Conservation (phyloP, 2,797 vertebrate species). For the Hoplostethus atlanticus region DNA sequence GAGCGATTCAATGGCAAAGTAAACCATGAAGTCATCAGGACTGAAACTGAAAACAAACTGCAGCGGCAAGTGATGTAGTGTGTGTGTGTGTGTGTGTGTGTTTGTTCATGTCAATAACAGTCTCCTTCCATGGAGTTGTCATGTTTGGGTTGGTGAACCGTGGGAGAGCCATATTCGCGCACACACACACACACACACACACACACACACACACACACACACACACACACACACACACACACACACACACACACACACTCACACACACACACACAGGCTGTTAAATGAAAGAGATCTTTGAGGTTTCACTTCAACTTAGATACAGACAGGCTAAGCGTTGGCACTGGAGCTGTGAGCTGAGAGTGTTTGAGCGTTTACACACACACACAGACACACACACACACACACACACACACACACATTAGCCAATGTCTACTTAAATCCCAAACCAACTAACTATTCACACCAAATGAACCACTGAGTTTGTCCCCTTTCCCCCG, state of each 20-base stretch:
- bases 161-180: slow-evolving; percentile 20
- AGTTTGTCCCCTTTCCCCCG: slow-evolving; percentile 53
- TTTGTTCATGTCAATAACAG: slow-evolving; percentile 1
- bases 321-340: slow-evolving; percentile 64
- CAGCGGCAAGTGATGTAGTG: not conserved
- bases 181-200: not conserved
- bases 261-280: not conserved
- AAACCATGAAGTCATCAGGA: slow-evolving; percentile 52
- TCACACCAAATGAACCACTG: slow-evolving; percentile 64
- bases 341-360: slow-evolving; percentile 51
- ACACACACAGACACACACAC: slow-evolving; percentile 11
- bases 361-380: slow-evolving; percentile 29
- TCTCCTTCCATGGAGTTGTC: slow-evolving; percentile 17
- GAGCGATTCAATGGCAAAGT: slow-evolving; percentile 52
- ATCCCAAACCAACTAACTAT: slow-evolving; percentile 41
- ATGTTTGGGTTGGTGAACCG: slow-evolving; percentile 27
- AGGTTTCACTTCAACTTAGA: slow-evolving; percentile 57
- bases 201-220: not conserved
- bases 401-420: not conserved
- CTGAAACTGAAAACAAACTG: slow-evolving; percentile 51
- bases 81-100: slow-evolving; percentile 1
- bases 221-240: not conserved
- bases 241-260: not conserved
- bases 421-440: slow-evolving; percentile 40
- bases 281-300: slow-evolving; percentile 78